Evolutionary conservation across 1,140 invertebrate genomes (phyloP), one percentile per base, ranked within the genome.

Genomic region (fruit fly (Drosophila melanogaster)): DNA sequence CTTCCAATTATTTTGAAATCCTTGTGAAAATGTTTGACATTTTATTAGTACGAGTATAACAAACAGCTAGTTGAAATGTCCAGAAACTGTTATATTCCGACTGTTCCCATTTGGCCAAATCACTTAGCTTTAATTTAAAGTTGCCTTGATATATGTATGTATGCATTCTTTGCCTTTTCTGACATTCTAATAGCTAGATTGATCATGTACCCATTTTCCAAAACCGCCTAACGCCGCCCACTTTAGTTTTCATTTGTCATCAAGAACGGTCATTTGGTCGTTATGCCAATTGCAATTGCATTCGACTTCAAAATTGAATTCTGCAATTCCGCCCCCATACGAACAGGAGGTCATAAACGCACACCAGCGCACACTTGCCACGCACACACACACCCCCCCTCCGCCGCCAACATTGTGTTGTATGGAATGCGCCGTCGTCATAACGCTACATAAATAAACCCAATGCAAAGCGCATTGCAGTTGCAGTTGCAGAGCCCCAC

Each of bases 361-460:
- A 64, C 54, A 69, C 22, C 17, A 35, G 59, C 58, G 49, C 50
- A 44, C 50, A 57, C 54, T 54, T 22, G 33, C 49, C 37, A 75
- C 43, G 38, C 24, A n/a, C n/a, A n/a, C n/a, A n/a, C n/a, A n/a
- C n/a, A n/a, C n/a, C n/a, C 47, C 62, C 71, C 26, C 38, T 17
- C 24, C 44, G 35, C 35, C 71, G 40, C 57, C 59, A 51, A 56
- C 67, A 50, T 12, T 19, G 54, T 73, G 70, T 17, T 38, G 44
- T 61, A 66, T 60, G 30, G 30, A 30, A 30, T 69, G 77, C 76
- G 67, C 62, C 58, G 78, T 67, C 64, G 75, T 83, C 83, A 86
- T 86, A 86, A 86, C 81, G 81, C 81, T 81, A 86, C 81, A 86
- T 86, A 86, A 86, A 86, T 87, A 87, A 87, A 83, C 66, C 79